These are phyloP conservation scores for Vidua macroura DNA, from an alignment of 2,113 vertebrate genomes.

Conservation along the genomic window DNA sequence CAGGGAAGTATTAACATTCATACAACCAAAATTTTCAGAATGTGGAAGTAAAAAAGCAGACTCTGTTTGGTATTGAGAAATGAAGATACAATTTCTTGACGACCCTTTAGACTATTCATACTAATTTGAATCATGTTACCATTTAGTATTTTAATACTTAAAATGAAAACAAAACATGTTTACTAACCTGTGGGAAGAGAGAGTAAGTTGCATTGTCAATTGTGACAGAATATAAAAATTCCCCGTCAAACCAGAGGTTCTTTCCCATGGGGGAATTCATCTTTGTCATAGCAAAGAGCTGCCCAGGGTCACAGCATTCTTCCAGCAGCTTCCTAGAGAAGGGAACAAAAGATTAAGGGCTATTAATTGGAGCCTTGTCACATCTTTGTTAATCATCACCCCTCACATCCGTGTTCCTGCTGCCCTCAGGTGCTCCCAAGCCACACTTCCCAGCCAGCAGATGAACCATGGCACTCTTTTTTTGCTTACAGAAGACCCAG, in stretches of 20 bases:
- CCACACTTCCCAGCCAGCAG: background rate
- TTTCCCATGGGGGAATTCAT: conserved; percentile 90
- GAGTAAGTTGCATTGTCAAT: conserved; percentile 90
- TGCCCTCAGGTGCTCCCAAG: background rate
- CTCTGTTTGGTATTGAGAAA: background rate
- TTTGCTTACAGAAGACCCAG: background rate
- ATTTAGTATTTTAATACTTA: background rate
- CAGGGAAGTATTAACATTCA: background rate
- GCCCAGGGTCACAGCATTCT: conserved; percentile 87
- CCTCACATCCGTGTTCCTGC: background rate
- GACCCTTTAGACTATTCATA: background rate
- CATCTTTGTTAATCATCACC: background rate
- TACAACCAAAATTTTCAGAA: background rate
- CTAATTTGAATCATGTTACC: background rate
- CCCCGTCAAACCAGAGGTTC: conserved; percentile 94
- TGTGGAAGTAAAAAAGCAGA: background rate
- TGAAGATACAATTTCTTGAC: background rate
- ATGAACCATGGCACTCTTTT: background rate
- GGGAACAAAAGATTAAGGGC: background rate
- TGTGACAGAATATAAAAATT: conserved; percentile 89
- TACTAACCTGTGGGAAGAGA: conserved; percentile 89
- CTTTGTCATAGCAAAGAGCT: conserved; percentile 91
- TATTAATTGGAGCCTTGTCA: background rate
- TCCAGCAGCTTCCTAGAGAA: conserved; percentile 84
- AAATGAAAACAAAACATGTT: background rate